Percentiles rank a stretch among this genome's conserved stretches.
phyloP scores from a whole-genome alignment of 1,140 invertebrate species.

The Drosophila triauraria region DNA sequence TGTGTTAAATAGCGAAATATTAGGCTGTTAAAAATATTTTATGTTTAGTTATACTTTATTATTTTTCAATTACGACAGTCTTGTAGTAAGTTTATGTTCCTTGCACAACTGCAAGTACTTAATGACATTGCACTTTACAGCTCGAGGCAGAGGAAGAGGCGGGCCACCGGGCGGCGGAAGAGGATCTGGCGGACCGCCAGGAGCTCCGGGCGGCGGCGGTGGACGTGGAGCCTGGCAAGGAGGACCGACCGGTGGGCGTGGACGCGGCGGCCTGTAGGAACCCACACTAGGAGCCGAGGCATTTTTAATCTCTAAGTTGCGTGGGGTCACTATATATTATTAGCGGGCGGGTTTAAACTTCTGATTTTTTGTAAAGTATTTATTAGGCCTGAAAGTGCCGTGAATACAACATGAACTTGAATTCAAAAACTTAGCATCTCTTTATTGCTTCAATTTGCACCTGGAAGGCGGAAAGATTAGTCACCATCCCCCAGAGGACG shows the following conservation, averaged over 20 bases:
- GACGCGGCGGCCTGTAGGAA: slow-evolving; percentile 80
- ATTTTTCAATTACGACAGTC: slow-evolving; percentile 15
- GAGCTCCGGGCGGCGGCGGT: slow-evolving; percentile 79
- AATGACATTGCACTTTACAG: slow-evolving; percentile 36
- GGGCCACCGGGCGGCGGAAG: slow-evolving; percentile 75
- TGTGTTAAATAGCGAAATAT: background rate
- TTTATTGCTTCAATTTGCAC: slow-evolving; percentile 20
- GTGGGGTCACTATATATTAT: slow-evolving; percentile 48
- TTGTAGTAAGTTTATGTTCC: background rate
- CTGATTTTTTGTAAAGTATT: slow-evolving; percentile 38
- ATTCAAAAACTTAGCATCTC: slow-evolving; percentile 35
- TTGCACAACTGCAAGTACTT: background rate
- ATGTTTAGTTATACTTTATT: background rate
- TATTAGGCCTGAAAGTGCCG: slow-evolving; percentile 34
- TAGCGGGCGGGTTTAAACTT: slow-evolving; percentile 66
- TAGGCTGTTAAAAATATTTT: too few relatives aligned
- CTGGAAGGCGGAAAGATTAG: slow-evolving; percentile 40
- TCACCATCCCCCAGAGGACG: slow-evolving; percentile 20
- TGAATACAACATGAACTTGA: slow-evolving; percentile 44
- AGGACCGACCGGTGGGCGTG: slow-evolving; percentile 82
- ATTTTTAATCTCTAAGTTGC: slow-evolving; percentile 61
- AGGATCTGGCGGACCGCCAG: slow-evolving; percentile 72
- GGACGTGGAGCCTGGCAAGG: slow-evolving; percentile 85
- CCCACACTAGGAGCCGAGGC: slow-evolving; percentile 4
- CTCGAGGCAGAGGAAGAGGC: slow-evolving; percentile 83